phyloP scores from a whole-genome alignment of 2,888 invertebrate genomes.

The Cantharis rustica region DNA sequence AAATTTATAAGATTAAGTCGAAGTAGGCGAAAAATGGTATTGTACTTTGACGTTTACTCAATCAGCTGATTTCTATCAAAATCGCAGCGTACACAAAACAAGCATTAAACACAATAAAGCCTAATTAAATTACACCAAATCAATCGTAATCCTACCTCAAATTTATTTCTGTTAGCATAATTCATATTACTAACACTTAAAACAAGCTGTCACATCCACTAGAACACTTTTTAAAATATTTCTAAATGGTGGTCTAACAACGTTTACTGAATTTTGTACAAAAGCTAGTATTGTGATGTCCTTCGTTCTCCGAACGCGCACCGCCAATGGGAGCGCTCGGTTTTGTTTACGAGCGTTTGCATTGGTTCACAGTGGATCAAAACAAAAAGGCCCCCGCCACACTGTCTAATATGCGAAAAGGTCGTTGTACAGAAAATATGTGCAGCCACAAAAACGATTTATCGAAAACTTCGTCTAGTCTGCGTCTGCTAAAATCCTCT shows the following conservation, averaged over 20 bases:
- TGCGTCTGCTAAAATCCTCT: constrained; percentile 20
- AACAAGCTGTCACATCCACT: constrained; percentile 35
- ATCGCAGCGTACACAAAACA: constrained; percentile 37
- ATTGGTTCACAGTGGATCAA: constrained; percentile 44
- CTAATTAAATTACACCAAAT: constrained; percentile 2
- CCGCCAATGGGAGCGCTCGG: constrained; percentile 40
- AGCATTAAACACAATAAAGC: constrained; percentile 17
- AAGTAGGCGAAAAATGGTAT: constrained; percentile 16
- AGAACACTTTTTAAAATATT: constrained; percentile 25
- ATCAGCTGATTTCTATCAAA: constrained; percentile 67
- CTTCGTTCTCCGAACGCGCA: constrained; percentile 40
- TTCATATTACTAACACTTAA: constrained; percentile 58
- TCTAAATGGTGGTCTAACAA: constrained; percentile 13
- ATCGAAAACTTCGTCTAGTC: constrained; percentile 35
- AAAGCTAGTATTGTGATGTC: constrained; percentile 35
- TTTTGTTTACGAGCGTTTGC: constrained; percentile 50
- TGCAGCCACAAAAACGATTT: constrained; percentile 29
- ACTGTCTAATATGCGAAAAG: constrained; percentile 39
- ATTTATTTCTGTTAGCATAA: constrained; percentile 68
- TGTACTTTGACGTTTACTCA: constrained; percentile 51
- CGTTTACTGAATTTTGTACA: constrained; percentile 34
- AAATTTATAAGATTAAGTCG: background rate
- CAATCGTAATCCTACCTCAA: constrained; percentile 60
- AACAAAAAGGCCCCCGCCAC: constrained; percentile 49
- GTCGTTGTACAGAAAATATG: constrained; percentile 46